Base-by-base conservation (phyloP, 2,888 invertebrate genomes). In the Himalopsyche kuldschensis region DNA sequence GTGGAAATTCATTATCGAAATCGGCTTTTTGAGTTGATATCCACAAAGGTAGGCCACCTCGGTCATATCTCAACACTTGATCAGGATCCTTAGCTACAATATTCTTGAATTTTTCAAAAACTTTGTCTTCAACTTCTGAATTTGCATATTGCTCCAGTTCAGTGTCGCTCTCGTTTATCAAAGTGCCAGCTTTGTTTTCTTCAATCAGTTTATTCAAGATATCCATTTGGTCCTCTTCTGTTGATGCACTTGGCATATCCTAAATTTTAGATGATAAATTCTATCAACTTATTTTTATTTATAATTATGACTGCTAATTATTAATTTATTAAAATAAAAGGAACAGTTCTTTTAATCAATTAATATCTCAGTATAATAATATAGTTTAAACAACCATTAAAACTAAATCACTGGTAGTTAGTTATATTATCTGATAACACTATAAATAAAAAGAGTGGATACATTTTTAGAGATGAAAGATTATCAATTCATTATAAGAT, bases 21-120 rank as follows among this genome's bases (percentile, higher is more conserved):
- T 93, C 92, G 31, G 88, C 89, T 79, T 90, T 88, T 83, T 92
- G 90, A 77, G 91, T 90, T 31, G 98, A 95, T 81, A 98, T 96
- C 95, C 96, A 97, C n/a, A 99, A 90, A 17, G 98, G 97, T 48
- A 89, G 88, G 1, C 97, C 97, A 55, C 94, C 95, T 88, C 95
- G 93, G 69, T 96, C 93, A 89, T 98, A 98, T 81, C 98, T 92
- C 76, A 96, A 87, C 3, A 94, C 95, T 93, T 99, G 98, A 69
- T 96, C 95, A 1, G 97, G 96, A 88, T 95, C 94, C 82, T 92
- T 89, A 11, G 92, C 91, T 31, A 96, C 92, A 84, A 93, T 92
- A 88, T 95, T 94, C 86, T 94, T 94, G 88, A 99, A 99, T 87
- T 94, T 93, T 63, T 92, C 91, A 89, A 98, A 98, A 20, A 91